Conservation (phyloP, 2,888 invertebrate genomes). For the Apeira syringaria region DNA sequence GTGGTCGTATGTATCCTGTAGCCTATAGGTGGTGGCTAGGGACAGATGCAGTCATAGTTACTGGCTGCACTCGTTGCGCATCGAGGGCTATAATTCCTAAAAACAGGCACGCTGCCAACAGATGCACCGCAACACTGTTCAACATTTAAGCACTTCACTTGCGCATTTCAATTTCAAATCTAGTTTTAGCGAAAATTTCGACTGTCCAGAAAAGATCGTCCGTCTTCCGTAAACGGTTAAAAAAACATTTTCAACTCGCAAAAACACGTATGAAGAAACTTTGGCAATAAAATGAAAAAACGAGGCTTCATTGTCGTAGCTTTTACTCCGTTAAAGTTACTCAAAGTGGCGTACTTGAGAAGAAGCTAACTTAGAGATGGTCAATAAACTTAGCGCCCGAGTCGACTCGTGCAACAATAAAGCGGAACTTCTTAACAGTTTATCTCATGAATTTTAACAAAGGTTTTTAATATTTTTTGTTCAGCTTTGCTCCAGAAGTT, state of each 20-base stretch:
- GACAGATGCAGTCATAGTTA: conserved; percentile 38
- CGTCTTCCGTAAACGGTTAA: conserved; percentile 35
- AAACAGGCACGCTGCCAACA: conserved; percentile 67
- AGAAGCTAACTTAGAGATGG: conserved; percentile 65
- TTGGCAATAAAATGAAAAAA: conserved; percentile 74
- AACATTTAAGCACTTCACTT: conserved; percentile 43
- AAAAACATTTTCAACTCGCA: conserved; percentile 57
- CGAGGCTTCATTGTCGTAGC: conserved; percentile 64
- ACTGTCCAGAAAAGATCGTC: conserved; percentile 18
- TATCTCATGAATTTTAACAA: conserved; percentile 52
- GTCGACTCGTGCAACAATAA: conserved; percentile 58
- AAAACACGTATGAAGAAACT: conserved; percentile 73
- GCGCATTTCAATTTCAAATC: conserved; percentile 40
- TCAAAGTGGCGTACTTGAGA: conserved; percentile 66
- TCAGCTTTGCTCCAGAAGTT: conserved; percentile 19
- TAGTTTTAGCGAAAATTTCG: conserved; percentile 25
- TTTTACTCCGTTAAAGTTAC: conserved; percentile 71
- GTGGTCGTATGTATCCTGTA: no score
- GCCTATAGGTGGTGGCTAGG: conserved; percentile 10
- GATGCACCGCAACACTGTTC: conserved; percentile 46
- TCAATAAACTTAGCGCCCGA: conserved; percentile 68
- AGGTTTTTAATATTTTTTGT: conserved; percentile 49
- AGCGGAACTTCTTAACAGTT: conserved; percentile 56
- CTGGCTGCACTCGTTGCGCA: conserved; percentile 22
- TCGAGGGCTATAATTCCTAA: conserved; percentile 46